Evolutionary conservation across 2,888 invertebrate genomes (phyloP), one percentile per base, ranked within the genome.

Genomic region (Ophioninae sp.): DNA sequence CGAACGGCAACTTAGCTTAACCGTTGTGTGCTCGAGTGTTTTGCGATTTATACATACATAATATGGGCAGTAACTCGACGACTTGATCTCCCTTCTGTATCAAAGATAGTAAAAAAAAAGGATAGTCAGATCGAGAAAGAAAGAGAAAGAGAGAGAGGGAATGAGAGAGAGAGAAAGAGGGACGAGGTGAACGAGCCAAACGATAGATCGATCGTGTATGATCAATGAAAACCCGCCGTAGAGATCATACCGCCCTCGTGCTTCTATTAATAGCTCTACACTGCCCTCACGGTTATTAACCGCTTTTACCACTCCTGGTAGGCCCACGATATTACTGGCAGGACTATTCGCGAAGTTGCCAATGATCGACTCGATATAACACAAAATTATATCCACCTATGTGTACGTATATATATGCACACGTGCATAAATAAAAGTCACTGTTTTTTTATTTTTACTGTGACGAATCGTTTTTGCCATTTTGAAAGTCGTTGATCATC

Each of bases 201-300:
- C 64, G 84, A 80, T 72, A 78, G 85, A 85, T 85, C 85, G 85
- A 81, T 83, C 80, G 79, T 23, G 74, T 79, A 73, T 71, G 83
- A 85, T 81, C 81, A 81, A 83, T 85, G 83, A 79, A 81, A 83
- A 83, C 67, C 44, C 59, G 72, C 63, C 41, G 69, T 67, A 73
- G 69, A 78, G 64, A 75, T 65, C 68, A 75, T 78, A 82, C 73
- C 86, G 85, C 86, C 85, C 85, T 85, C 86, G 83, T 81, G 80
- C 44, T 85, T 83, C 87, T 87, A 87, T 87, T 86, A 86, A 87
- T 87, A 87, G 87, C 65, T 51, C 51, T 30, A 71, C 64, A 81
- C 75, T 81, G 71, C 78, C 81, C 81, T 84, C 83, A 61, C 79
- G 83, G 84, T 86, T 86, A 86, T 86, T 85, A 85, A 84, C 81